phyloP scores from a whole-genome alignment of 2,888 invertebrate species.

The Pocota personata region DNA sequence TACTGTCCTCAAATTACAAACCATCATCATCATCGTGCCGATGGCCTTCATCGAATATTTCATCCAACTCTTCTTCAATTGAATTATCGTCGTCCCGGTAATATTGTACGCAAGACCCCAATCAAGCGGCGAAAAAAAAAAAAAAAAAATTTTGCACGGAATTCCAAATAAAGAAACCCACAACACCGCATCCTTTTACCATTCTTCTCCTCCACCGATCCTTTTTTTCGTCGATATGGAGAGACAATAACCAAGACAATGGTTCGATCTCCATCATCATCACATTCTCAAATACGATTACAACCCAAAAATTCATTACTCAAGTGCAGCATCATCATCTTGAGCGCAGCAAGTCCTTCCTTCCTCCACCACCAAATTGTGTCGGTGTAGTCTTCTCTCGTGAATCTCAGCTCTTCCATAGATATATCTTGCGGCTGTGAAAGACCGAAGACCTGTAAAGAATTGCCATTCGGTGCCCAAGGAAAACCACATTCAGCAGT shows the following conservation, averaged over 20 bases:
- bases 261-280: conserved; percentile 59
- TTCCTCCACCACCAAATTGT: neutral
- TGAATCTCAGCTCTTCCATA: conserved; percentile 17
- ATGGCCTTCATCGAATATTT: neutral
- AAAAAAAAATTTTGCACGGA: neutral
- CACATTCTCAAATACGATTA: conserved; percentile 60
- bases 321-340: conserved; percentile 62
- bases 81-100: conserved; percentile 50
- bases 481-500: conserved; percentile 69
- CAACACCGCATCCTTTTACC: conserved; percentile 39
- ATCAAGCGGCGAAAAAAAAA: neutral
- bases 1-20: conserved; percentile 8
- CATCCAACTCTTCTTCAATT: conserved; percentile 26
- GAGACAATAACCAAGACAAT: conserved; percentile 65
- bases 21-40: neutral
- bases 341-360: conserved; percentile 24
- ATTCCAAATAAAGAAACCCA: conserved; percentile 33
- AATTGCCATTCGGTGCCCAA: conserved; percentile 63
- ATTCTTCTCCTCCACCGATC: conserved; percentile 7
- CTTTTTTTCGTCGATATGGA: conserved; percentile 21
- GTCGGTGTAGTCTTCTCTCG: conserved; percentile 1
- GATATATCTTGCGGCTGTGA: conserved; percentile 27
- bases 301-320: conserved; percentile 72
- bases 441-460: conserved; percentile 71
- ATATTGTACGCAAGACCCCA: conserved; percentile 16